phyloP scores from a whole-genome alignment of 2,888 invertebrate species.

The Pediacus dermestoides region DNA sequence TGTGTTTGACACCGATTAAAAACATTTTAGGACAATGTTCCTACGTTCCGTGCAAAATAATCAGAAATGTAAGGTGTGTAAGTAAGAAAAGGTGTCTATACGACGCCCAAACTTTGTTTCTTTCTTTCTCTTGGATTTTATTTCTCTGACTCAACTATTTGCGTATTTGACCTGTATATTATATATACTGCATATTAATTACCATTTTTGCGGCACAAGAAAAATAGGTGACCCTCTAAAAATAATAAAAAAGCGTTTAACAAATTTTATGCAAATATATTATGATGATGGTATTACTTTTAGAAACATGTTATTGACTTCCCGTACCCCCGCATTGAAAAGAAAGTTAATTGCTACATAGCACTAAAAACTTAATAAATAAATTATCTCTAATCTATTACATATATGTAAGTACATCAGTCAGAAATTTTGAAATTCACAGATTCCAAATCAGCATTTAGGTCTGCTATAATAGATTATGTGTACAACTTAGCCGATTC shows the following conservation, averaged over 20 bases:
- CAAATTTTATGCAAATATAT: no score
- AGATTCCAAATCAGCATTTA: no score
- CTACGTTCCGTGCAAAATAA: conserved; percentile 5
- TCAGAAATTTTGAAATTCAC: no score
- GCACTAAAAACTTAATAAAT: no score
- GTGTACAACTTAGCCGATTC: conserved; percentile 11
- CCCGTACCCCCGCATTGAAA: no score
- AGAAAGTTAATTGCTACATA: no score
- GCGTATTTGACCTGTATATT: conserved; percentile 6
- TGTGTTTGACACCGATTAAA: conserved; percentile 4
- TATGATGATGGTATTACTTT: no score
- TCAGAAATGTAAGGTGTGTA: conserved; percentile 5
- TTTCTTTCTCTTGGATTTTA: not conserved
- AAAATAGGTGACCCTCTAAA: no score
- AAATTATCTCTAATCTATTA: no score
- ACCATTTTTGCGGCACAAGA: conserved; percentile 4
- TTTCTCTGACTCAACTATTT: conserved; percentile 2
- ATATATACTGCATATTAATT: conserved; percentile 2
- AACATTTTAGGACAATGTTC: conserved; percentile 6
- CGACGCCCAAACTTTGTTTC: conserved; percentile 5
- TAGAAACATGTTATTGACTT: no score
- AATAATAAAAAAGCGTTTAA: no score
- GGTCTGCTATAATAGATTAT: conserved; percentile 1
- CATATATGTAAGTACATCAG: no score
- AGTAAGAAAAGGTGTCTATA: not conserved